phyloP scores from a whole-genome alignment of 2,797 vertebrate genomes.

The Erpetoichthys calabaricus region DNA sequence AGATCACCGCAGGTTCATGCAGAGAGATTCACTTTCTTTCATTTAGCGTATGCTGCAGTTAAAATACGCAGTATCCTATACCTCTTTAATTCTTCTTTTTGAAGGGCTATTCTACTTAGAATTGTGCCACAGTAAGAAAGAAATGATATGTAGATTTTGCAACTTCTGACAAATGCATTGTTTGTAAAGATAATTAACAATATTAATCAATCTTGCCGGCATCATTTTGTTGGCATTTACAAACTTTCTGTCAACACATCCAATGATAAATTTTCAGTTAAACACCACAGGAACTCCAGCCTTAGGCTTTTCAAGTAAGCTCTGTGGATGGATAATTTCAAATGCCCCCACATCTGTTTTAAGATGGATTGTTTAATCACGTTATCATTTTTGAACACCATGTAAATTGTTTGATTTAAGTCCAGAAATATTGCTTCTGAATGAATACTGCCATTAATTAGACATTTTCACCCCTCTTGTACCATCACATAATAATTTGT shows the following conservation, averaged over 20 bases:
- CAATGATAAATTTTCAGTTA: slow-evolving; percentile 4
- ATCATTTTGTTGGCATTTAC: slow-evolving; percentile 1
- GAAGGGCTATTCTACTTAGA: too few relatives aligned
- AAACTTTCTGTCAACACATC: slow-evolving; percentile 3
- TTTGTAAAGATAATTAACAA: slow-evolving; percentile 6
- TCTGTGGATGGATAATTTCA: slow-evolving; percentile 6
- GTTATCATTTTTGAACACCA: slow-evolving; percentile 12
- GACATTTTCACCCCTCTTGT: background rate
- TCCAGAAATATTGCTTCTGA: slow-evolving; percentile 20
- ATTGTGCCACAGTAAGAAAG: background rate
- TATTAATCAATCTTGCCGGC: background rate
- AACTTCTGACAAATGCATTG: slow-evolving; percentile 5
- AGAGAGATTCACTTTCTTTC: too few relatives aligned
- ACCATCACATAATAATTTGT: too few relatives aligned
- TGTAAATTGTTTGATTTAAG: slow-evolving; percentile 19
- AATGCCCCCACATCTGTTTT: slow-evolving; percentile 11
- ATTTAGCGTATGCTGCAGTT: too few relatives aligned
- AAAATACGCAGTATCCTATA: too few relatives aligned
- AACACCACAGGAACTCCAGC: slow-evolving; percentile 8
- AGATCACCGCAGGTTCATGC: too few relatives aligned
- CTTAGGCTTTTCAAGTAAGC: slow-evolving; percentile 7
- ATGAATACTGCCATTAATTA: slow-evolving; percentile 3
- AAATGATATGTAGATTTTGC: background rate
- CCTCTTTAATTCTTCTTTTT: too few relatives aligned
- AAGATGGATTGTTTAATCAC: slow-evolving; percentile 18